A percentile compares a stretch with the other conserved stretches of the same genome.
Evolutionary conservation across 2,888 invertebrate species (phyloP).

Genomic region (Stenotaenia linearis): DNA sequence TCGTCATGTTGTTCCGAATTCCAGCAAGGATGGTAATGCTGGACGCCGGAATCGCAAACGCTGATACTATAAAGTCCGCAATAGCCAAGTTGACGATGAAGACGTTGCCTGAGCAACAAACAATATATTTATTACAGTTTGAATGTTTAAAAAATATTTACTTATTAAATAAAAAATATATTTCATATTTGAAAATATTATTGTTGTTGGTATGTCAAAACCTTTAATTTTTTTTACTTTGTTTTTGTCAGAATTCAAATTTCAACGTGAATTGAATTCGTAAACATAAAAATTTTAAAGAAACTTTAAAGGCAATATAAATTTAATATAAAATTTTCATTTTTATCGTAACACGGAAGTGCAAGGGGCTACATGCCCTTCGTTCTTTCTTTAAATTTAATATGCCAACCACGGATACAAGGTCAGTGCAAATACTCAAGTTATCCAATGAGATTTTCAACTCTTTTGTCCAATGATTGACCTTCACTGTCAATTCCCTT

Average conservation of each 20-base stretch:
- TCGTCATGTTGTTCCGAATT: conserved; percentile 45
- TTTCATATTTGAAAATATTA: too few species aligned
- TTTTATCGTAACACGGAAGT: not conserved
- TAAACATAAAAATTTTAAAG: too few species aligned
- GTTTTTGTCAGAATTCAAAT: not conserved
- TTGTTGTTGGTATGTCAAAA: too few species aligned
- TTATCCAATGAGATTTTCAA: not conserved
- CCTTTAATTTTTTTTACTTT: too few species aligned
- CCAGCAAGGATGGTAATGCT: conserved; percentile 65
- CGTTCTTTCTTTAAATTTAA: not conserved
- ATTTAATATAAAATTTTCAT: too few species aligned
- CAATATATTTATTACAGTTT: not conserved
- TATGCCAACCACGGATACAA: not conserved
- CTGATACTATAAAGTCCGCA: conserved; percentile 65
- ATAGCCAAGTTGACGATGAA: conserved; percentile 65
- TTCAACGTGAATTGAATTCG: too few species aligned
- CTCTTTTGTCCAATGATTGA: not conserved
- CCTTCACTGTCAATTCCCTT: not conserved
- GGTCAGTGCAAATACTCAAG: not conserved
- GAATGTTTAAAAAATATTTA: not conserved
- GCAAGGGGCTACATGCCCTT: not conserved
- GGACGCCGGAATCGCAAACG: conserved; percentile 62
- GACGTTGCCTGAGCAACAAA: conserved; percentile 55
- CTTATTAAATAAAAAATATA: too few species aligned
- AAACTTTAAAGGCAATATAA: too few species aligned